phyloP scores from a whole-genome alignment of 2,797 vertebrate species.

The Mycteria americana region DNA sequence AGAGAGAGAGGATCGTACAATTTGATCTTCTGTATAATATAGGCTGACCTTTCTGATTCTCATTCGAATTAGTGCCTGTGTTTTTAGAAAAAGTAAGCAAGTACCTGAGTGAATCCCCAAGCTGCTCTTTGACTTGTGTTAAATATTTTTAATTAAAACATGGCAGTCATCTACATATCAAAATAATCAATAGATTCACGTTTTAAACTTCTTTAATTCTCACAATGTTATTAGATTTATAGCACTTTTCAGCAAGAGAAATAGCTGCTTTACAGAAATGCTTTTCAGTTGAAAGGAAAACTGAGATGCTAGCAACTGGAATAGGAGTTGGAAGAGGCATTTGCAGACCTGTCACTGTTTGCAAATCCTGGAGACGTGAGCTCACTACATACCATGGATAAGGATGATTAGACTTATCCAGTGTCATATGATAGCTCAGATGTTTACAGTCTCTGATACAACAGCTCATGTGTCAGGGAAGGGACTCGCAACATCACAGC shows the following conservation, averaged over 20 bases:
- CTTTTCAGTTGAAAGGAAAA: not conserved
- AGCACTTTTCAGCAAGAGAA: not conserved
- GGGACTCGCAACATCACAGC: not conserved
- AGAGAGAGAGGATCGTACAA: not conserved
- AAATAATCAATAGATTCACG: not conserved
- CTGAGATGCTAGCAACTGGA: not conserved
- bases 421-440: constrained; percentile 37
- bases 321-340: not conserved
- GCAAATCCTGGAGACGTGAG: constrained; percentile 45
- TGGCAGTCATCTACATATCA: not conserved
- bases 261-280: not conserved
- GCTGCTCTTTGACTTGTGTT: not conserved
- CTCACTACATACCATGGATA: constrained; percentile 13
- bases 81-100: not conserved
- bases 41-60: not conserved
- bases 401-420: constrained; percentile 33
- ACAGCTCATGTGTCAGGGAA: constrained; percentile 26
- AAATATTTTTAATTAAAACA: not conserved
- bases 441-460: constrained; percentile 31
- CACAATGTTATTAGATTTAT: not conserved
- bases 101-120: not conserved
- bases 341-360: constrained; percentile 18
- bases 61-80: not conserved
- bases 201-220: not conserved
- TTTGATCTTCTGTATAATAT: not conserved